These are phyloP conservation scores for Etia nguti DNA, from an alignment of 2,113 vertebrate species.

Conservation along the genomic window DNA sequence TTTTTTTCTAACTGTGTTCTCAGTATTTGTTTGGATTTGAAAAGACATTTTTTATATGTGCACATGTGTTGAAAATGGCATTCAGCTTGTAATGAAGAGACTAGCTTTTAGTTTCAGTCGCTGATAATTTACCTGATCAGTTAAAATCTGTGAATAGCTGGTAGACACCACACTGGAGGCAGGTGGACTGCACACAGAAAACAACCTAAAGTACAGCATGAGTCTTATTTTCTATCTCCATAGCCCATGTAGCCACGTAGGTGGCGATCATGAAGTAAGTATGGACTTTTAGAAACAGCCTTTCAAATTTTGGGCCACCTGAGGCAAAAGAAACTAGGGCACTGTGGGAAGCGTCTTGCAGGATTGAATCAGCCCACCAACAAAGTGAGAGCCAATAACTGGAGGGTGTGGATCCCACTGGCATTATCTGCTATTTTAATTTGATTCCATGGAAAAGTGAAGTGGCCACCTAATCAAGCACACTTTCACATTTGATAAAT, in stretches of 20 bases:
- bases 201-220: background rate
- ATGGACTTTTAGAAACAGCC: background rate
- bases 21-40: background rate
- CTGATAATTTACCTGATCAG: background rate
- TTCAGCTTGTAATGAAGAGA: background rate
- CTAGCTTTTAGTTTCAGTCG: background rate
- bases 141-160: background rate
- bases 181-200: background rate
- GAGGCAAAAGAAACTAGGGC: conserved; percentile 32
- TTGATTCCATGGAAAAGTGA: conserved; percentile 32
- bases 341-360: conserved; percentile 16
- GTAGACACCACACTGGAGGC: background rate
- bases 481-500: conserved; percentile 42
- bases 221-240: background rate
- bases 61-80: background rate
- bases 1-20: background rate
- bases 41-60: background rate
- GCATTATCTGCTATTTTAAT: conserved; percentile 57
- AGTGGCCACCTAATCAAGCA: conserved; percentile 17
- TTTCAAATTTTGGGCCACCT: conserved; percentile 8
- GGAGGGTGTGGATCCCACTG: conserved; percentile 20
- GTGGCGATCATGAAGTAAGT: background rate
- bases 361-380: conserved; percentile 39
- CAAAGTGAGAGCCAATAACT: conserved; percentile 33
- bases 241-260: background rate